Base-by-base conservation (phyloP, 1,140 invertebrate genomes). In the Brachionus rotundiformis region DNA sequence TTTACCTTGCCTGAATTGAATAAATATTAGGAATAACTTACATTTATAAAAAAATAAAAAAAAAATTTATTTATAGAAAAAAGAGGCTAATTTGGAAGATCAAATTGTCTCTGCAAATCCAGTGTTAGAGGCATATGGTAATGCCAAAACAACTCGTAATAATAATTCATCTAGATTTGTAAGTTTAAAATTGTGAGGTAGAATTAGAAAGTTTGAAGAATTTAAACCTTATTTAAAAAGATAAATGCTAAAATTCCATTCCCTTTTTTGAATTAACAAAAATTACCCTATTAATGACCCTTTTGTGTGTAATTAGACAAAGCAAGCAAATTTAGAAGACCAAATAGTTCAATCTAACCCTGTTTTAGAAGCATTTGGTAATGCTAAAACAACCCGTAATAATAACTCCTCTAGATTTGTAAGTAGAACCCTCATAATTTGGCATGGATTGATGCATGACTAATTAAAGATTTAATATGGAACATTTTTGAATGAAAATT, bases 381-480 rank as follows among this genome's bases (percentile, higher is more conserved):
- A 98, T 91, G 96, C 96, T 88, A 98, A 98, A 92, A 98, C 96
- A 86, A 94, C 95, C 86, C 94, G 96, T 94, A 98, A 98, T 90
- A 96, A 98, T 91, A 98, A 98, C 93, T 98, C 96, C 27, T 98
- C 96, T 83, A 94, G 96, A 86, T 87, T 87, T 82, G 86, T 87
- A 84, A 82, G 81, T 82, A 68, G 16, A 6, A 4, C 6, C 31
- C 63, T 19, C 33, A 11, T 16, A 33, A 36, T 8, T 11, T 68
- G 63, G 13, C 1, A 39, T 39, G 36, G 13, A 39, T 39, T 39
- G 36, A 39, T 2, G 36, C 36, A 39, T 39, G 36, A 39, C 7
- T 2, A 2, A n/a, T 25, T 54, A 10, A 5, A n/a, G n/a, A n/a
- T n/a, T n/a, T n/a, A n/a, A n/a, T n/a, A n/a, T n/a, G n/a, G n/a